These are phyloP conservation scores for Pristionchus pacificus DNA, from an alignment of 1,140 invertebrate species.

Conservation along the genomic window DNA sequence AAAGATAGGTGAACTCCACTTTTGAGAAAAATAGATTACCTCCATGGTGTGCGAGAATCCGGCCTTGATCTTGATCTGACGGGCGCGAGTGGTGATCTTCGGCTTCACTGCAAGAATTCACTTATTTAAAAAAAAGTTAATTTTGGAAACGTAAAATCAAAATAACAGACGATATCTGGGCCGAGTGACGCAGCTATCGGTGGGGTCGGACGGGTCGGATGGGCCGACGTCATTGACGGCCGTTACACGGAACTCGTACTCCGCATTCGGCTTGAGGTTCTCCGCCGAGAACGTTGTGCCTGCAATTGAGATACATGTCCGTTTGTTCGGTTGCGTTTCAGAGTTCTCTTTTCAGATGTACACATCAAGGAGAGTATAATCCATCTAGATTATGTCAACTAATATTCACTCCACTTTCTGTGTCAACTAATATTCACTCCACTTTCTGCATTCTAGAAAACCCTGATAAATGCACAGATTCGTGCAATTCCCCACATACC, in stretches of 20 bases:
- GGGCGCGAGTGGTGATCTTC: conserved; percentile 75
- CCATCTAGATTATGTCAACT: too few relatives aligned
- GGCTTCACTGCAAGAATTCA: conserved; percentile 70
- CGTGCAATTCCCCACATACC: conserved; percentile 13
- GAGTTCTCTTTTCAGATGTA: not conserved
- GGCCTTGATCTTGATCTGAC: conserved; percentile 62
- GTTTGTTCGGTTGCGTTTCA: too few relatives aligned
- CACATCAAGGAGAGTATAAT: too few relatives aligned
- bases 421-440: too few relatives aligned
- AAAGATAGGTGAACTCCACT: too few relatives aligned
- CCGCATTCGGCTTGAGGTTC: conserved; percentile 81
- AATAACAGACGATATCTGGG: conserved; percentile 71
- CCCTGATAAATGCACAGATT: not conserved
- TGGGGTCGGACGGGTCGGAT: conserved; percentile 65
- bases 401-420: too few relatives aligned
- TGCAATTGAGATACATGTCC: too few relatives aligned
- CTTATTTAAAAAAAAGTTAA: not conserved
- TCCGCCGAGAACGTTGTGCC: conserved; percentile 65
- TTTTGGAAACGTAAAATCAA: not conserved
- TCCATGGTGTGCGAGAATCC: conserved; percentile 86
- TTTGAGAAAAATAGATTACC: too few relatives aligned
- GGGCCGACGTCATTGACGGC: conserved; percentile 73
- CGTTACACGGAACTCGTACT: conserved; percentile 72
- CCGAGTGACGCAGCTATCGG: conserved; percentile 76
- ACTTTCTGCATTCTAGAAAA: too few relatives aligned